These are phyloP conservation scores for Cydia amplana DNA, from an alignment of 1,140 invertebrate genomes.

Conservation along the genomic window DNA sequence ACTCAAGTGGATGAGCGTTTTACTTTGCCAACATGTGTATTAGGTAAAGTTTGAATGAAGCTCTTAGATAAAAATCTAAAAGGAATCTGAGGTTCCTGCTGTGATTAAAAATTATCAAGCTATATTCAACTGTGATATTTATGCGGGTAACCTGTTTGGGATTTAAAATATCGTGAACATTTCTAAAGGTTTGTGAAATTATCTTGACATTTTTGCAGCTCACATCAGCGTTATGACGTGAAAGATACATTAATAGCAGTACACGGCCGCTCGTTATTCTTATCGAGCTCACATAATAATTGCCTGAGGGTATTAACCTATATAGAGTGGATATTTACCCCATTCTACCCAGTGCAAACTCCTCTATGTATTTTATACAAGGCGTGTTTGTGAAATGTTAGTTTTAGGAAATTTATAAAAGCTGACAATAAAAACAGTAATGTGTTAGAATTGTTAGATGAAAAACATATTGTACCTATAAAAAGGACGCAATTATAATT, in stretches of 20 bases:
- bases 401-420: neutral
- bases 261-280: neutral
- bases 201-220: neutral
- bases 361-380: neutral
- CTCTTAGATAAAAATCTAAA: no score
- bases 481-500: neutral
- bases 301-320: neutral
- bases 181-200: no score
- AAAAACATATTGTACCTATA: neutral
- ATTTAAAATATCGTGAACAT: no score
- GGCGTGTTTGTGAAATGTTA: neutral
- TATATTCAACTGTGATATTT: no score
- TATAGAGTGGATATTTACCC: neutral
- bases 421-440: neutral
- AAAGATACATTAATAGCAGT: slow-evolving; percentile 8
- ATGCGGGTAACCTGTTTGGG: no score
- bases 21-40: no score
- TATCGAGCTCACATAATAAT: neutral
- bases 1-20: no score
- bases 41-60: no score
- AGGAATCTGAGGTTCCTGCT: no score
- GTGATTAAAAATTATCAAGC: no score
- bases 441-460: neutral
- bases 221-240: neutral
- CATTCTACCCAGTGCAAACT: neutral